Base-by-base conservation (phyloP, 2,888 invertebrate species). In the Agrotis segetum region DNA sequence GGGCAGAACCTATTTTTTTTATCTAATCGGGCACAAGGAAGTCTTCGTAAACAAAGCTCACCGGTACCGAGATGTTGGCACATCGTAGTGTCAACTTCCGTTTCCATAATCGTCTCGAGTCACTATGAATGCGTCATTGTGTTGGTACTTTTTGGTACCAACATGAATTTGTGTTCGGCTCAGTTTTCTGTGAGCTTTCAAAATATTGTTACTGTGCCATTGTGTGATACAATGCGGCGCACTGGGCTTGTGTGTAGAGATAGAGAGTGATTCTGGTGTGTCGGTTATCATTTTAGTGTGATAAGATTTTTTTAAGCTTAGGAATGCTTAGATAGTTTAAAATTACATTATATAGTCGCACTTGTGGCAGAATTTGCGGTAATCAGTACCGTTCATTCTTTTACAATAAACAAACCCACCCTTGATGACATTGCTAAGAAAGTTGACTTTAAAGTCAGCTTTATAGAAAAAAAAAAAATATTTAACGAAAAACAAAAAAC, bases 61-160 rank as follows among this genome's bases (percentile, higher is more conserved):
- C 81, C 74, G 55, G 66, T 65, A 46, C 49, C 82, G 74, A 53
- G 69, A 85, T 88, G 89, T 90, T 88, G 86, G 88, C 85, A 85
- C 88, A 90, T 87, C 88, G 79, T 82, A 91, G 89, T 89, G 91
- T 90, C 89, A 90, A 93, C 93, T 93, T 93, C 93, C 93, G 92
- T 90, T 91, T 89, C 85, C 81, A 85, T 88, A 82, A 81, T 82
- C 78, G 82, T 81, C 71, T 73, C 72, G 87, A 85, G 83, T 84
- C 77, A 82, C 81, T 83, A 70, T 90, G 88, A 91, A 92, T 89
- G 85, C 87, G 71, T 85, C 86, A 86, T 89, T 90, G 89, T 89
- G 71, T 79, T 85, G 82, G 89, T 85, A 89, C 88, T 64, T 68
- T 62, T 50, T 62, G 49, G 47, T 81, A 82, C 73, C 52, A 60